These are phyloP conservation scores for Xylophagus ater DNA, from an alignment of 2,888 invertebrate species.

Conservation along the genomic window DNA sequence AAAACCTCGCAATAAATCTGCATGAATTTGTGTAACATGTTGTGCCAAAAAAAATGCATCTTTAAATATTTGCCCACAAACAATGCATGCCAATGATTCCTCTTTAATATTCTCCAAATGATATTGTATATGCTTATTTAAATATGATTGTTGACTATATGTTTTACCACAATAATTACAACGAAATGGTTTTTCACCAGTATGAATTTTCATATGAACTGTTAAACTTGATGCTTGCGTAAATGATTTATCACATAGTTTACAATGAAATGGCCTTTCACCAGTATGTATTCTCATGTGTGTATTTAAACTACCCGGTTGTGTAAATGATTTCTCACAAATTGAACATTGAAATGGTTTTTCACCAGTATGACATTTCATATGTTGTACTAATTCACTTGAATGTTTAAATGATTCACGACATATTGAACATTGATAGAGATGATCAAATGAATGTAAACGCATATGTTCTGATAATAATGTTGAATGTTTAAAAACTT, in stretches of 20 bases:
- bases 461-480: conserved; percentile 38
- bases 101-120: conserved; percentile 22
- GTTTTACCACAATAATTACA: conserved; percentile 34
- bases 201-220: conserved; percentile 38
- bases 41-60: conserved; percentile 31
- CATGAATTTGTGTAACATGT: conserved; percentile 33
- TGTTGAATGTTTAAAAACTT: conserved; percentile 37
- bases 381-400: conserved; percentile 39
- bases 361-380: conserved; percentile 40
- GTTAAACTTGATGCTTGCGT: conserved; percentile 38
- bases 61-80: conserved; percentile 32
- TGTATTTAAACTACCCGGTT: conserved; percentile 37
- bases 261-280: conserved; percentile 37
- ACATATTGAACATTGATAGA: conserved; percentile 38
- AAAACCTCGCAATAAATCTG: conserved; percentile 31
- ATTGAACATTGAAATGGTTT: conserved; percentile 39
- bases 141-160: conserved; percentile 35
- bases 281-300: conserved; percentile 39
- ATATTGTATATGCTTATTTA: conserved; percentile 33
- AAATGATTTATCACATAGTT: conserved; percentile 36
- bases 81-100: conserved; percentile 26
- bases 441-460: conserved; percentile 35
- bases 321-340: conserved; percentile 39
- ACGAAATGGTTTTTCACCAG: conserved; percentile 32
- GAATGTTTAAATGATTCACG: conserved; percentile 34